These are phyloP conservation scores for Lepidonotus clava DNA, from an alignment of 2,888 invertebrate genomes.

Conservation along the genomic window DNA sequence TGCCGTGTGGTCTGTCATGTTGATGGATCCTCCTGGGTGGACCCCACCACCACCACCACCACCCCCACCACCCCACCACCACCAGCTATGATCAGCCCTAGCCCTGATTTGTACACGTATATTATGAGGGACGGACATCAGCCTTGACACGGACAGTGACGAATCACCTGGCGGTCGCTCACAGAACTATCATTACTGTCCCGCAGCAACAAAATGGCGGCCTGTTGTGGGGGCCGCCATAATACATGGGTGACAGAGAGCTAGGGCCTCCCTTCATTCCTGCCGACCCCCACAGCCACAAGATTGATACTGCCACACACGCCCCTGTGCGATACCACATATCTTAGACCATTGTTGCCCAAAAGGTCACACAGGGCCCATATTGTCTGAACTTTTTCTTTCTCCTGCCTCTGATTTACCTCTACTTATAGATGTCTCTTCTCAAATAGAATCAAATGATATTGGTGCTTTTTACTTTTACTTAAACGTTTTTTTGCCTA, in stretches of 20 bases:
- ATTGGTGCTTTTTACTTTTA: too few relatives aligned
- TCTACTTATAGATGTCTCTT: too few relatives aligned
- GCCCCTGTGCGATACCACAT: neutral
- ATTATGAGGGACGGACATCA: neutral
- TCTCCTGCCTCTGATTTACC: too few relatives aligned
- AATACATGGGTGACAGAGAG: neutral
- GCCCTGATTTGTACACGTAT: neutral
- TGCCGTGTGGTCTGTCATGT: too few relatives aligned
- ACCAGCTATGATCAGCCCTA: neutral
- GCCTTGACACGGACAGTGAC: neutral
- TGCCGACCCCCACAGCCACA: too few relatives aligned
- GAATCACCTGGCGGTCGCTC: neutral
- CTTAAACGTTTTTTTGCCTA: too few relatives aligned
- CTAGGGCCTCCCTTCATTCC: too few relatives aligned
- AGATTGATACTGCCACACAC: neutral
- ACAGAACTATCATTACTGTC: constrained; percentile 35
- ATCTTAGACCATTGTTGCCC: too few relatives aligned
- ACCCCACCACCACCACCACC: neutral
- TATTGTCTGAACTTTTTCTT: too few relatives aligned
- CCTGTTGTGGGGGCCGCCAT: neutral
- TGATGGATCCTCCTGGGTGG: too few relatives aligned
- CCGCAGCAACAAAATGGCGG: constrained; percentile 7
- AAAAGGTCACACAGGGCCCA: too few relatives aligned
- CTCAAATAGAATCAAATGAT: too few relatives aligned
- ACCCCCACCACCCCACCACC: neutral